phyloP scores from a whole-genome alignment of 2,113 vertebrate species.

The Orthonyx spaldingii region DNA sequence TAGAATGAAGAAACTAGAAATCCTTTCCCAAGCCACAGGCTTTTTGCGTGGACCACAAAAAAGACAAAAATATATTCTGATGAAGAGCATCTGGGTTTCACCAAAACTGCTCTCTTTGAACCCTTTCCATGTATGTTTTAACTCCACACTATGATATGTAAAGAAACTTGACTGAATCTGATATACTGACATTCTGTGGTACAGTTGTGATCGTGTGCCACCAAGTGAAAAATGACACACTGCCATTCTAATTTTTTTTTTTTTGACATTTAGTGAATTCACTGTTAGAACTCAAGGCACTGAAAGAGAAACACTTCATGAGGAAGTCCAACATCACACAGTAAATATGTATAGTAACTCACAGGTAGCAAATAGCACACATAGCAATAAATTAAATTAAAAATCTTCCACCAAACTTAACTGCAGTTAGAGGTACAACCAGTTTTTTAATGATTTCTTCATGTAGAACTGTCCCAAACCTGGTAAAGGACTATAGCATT shows the following conservation, averaged over 20 bases:
- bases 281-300: not conserved
- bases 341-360: not conserved
- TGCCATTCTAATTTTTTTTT: not conserved
- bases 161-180: not conserved
- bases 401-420: not conserved
- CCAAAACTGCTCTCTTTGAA: not conserved
- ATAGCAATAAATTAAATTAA: not conserved
- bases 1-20: not conserved
- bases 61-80: not conserved
- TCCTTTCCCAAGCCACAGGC: not conserved
- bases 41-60: not conserved
- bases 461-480: not conserved
- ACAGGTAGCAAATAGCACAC: not conserved
- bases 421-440: not conserved
- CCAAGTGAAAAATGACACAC: not conserved
- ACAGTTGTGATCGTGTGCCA: not conserved
- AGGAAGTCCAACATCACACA: not conserved
- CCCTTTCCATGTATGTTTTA: not conserved
- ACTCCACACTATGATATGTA: not conserved
- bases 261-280: not conserved
- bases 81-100: not conserved
- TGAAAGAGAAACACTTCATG: not conserved
- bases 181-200: not conserved
- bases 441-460: not conserved
- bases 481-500: not conserved